Evolutionary conservation across 2,888 invertebrate genomes (phyloP).

Genomic region (Unio pictorum): DNA sequence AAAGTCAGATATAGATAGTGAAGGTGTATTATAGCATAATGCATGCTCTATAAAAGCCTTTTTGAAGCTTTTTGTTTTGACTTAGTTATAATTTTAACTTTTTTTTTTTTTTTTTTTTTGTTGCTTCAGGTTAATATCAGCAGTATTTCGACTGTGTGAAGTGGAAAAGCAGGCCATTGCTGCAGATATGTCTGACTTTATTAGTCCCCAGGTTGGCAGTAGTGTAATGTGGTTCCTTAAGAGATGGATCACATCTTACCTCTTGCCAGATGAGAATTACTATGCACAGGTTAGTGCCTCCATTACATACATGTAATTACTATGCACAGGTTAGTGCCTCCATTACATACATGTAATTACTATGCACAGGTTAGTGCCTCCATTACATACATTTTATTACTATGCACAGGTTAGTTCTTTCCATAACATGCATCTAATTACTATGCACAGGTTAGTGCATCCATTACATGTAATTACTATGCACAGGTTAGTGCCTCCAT

Average conservation of each 20-base stretch:
- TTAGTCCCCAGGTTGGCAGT: constrained; percentile 86
- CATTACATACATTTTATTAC: too few relatives aligned
- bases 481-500: constrained; percentile 72
- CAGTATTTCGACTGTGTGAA: constrained; percentile 82
- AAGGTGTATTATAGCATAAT: too few relatives aligned
- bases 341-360: too few relatives aligned
- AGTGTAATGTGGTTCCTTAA: constrained; percentile 86
- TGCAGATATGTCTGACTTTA: constrained; percentile 78
- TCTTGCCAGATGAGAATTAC: constrained; percentile 78
- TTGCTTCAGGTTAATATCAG: constrained; percentile 77
- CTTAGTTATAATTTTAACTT: neutral
- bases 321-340: too few relatives aligned
- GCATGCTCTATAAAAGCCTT: too few relatives aligned
- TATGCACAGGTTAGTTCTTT: too few relatives aligned
- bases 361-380: too few relatives aligned
- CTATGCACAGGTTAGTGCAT: too few relatives aligned
- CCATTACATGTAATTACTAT: constrained; percentile 72
- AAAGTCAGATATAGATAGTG: too few relatives aligned
- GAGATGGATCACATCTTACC: constrained; percentile 83
- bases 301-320: neutral
- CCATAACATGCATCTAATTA: too few relatives aligned
- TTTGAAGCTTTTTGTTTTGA: neutral
- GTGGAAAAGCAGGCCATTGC: constrained; percentile 83
- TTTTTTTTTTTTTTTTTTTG: neutral
- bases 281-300: constrained; percentile 74